Conservation (phyloP, 2,888 invertebrate species). For the Drosophila barbarae region DNA sequence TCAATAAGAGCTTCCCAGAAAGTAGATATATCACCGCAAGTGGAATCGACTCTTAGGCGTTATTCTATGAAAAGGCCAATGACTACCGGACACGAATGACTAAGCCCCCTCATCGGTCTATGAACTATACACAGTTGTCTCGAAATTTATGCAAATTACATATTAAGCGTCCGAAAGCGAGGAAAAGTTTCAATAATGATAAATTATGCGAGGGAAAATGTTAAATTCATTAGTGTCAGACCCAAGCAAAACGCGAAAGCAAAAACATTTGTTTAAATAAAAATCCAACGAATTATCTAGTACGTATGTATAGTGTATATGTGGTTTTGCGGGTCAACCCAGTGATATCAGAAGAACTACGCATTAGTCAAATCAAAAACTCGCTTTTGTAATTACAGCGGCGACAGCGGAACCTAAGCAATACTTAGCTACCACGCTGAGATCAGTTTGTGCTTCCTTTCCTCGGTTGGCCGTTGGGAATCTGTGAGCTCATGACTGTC, state of each 20-base stretch:
- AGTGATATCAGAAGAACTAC: conserved; percentile 10
- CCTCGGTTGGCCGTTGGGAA: conserved; percentile 4
- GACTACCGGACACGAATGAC: conserved; percentile 13
- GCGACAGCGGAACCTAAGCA: conserved; percentile 1
- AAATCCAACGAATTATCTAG: conserved; percentile 16
- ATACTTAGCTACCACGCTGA: conserved; percentile 15
- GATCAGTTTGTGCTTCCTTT: conserved; percentile 12
- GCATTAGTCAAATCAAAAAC: conserved; percentile 15
- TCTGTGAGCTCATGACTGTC: conserved; percentile 40
- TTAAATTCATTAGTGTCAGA: conserved; percentile 56
- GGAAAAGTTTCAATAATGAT: conserved; percentile 15
- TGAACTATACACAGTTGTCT: neutral
- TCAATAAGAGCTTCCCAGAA: conserved; percentile 16
- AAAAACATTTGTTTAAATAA: conserved; percentile 57
- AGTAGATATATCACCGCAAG: conserved; percentile 18
- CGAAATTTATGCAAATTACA: conserved; percentile 26
- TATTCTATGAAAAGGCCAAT: conserved; percentile 24
- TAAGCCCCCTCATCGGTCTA: conserved; percentile 13
- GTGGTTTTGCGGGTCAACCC: neutral
- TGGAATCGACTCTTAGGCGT: conserved; percentile 4
- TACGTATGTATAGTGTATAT: conserved; percentile 10
- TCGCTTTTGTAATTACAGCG: conserved; percentile 3
- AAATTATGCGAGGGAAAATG: conserved; percentile 29
- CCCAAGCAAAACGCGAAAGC: conserved; percentile 34
- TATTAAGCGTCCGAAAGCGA: conserved; percentile 7